These are phyloP conservation scores for Pyralis farinalis DNA, from an alignment of 2,888 invertebrate species.

Conservation along the genomic window DNA sequence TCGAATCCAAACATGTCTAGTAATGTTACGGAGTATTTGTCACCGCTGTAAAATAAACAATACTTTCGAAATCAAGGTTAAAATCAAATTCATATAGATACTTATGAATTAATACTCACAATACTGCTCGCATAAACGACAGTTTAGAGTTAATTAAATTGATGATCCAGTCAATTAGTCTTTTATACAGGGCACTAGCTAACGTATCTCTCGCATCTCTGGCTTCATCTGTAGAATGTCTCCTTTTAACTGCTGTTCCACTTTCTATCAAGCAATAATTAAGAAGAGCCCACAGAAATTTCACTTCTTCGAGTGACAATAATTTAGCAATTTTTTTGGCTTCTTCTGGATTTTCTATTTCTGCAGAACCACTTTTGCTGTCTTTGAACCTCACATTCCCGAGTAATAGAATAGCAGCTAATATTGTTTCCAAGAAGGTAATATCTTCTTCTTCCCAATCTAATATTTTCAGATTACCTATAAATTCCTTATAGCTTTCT, in stretches of 20 bases:
- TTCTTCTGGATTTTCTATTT: conserved; percentile 87
- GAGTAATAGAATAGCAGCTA: conserved; percentile 88
- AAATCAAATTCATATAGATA: not conserved
- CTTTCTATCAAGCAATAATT: conserved; percentile 91
- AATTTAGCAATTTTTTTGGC: conserved; percentile 87
- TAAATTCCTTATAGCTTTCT: conserved; percentile 82
- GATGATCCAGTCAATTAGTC: conserved; percentile 94
- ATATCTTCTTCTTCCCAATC: conserved; percentile 88
- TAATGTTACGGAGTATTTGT: conserved; percentile 89
- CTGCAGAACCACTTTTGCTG: conserved; percentile 83
- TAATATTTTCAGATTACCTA: conserved; percentile 82
- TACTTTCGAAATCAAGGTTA: conserved; percentile 2
- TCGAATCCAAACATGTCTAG: conserved; percentile 96
- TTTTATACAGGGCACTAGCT: conserved; percentile 90
- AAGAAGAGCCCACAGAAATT: conserved; percentile 91
- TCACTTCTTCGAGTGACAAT: conserved; percentile 88
- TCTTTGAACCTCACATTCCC: conserved; percentile 91
- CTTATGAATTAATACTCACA: conserved; percentile 82
- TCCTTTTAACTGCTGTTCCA: conserved; percentile 84
- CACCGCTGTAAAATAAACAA: conserved; percentile 88
- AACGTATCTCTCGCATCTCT: conserved; percentile 91
- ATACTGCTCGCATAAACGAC: conserved; percentile 90
- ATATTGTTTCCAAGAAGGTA: conserved; percentile 84
- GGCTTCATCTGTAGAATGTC: conserved; percentile 90
- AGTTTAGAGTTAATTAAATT: conserved; percentile 92